A percentile compares a stretch with the other conserved stretches of the same genome.
Evolutionary conservation across 2,113 vertebrate species (phyloP).

Genomic region (Oryzias melastigma): DNA sequence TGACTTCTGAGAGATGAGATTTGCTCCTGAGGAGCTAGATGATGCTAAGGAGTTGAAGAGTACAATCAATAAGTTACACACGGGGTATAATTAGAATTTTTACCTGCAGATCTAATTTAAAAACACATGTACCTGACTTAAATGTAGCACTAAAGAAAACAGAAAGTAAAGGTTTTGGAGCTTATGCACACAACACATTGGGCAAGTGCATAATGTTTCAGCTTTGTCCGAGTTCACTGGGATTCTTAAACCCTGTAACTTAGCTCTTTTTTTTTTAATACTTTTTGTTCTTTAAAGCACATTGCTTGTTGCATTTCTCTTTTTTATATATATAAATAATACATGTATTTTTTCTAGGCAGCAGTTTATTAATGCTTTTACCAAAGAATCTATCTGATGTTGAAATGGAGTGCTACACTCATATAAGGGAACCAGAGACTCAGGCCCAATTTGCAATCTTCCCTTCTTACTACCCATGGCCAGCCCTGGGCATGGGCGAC

Average conservation of each 20-base stretch:
- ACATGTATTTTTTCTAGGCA: constrained; percentile 16
- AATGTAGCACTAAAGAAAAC: background rate
- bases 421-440: too few species aligned
- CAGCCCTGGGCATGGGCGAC: too few species aligned
- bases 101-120: constrained; percentile 20
- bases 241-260: too few species aligned
- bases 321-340: background rate
- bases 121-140: constrained; percentile 8
- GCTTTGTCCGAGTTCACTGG: too few species aligned
- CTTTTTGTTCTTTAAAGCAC: background rate
- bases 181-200: too few species aligned
- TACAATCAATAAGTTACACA: constrained; percentile 28
- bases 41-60: constrained; percentile 12
- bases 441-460: too few species aligned
- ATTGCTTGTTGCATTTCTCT: constrained; percentile 2
- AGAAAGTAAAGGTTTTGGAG: too few species aligned
- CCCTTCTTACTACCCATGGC: too few species aligned
- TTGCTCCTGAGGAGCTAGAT: constrained; percentile 16
- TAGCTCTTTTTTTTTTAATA: too few species aligned
- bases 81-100: constrained; percentile 22
- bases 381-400: constrained; percentile 33
- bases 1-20: constrained; percentile 22
- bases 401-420: constrained; percentile 4
- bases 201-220: too few species aligned
- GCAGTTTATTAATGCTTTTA: constrained; percentile 41